Percentiles rank a stretch among this genome's conserved stretches.
phyloP scores from a whole-genome alignment of 2,888 invertebrate genomes.

The Xestia xanthographa region DNA sequence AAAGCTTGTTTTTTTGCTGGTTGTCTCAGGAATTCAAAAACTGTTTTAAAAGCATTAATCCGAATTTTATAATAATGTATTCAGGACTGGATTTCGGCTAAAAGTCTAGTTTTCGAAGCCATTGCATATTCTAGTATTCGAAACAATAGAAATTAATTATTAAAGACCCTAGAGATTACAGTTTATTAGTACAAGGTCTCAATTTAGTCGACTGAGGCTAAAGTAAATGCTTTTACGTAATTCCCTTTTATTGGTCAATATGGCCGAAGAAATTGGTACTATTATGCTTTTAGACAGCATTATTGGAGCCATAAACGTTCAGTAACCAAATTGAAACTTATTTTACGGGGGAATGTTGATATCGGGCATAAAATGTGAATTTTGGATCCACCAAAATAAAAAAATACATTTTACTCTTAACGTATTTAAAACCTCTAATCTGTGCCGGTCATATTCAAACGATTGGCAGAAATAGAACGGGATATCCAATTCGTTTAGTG shows the following conservation, averaged over 20 bases:
- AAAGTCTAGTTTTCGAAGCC: constrained; percentile 21
- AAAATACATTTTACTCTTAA: background rate
- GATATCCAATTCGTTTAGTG: background rate
- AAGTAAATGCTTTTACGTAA: constrained; percentile 56
- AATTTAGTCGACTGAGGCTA: constrained; percentile 45
- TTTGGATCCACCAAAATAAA: background rate
- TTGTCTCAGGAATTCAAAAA: background rate
- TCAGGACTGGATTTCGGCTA: background rate
- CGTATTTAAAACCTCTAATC: background rate
- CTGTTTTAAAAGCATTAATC: background rate
- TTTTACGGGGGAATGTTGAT: constrained; percentile 22
- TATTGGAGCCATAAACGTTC: constrained; percentile 44
- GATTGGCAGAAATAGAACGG: background rate
- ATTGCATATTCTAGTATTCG: constrained; percentile 36
- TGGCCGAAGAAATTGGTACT: constrained; percentile 40
- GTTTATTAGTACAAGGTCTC: constrained; percentile 46
- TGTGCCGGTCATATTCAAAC: background rate
- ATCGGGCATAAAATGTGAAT: constrained; percentile 18
- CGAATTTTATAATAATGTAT: background rate
- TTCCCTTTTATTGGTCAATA: constrained; percentile 58
- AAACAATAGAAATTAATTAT: constrained; percentile 53
- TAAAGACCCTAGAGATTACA: constrained; percentile 37
- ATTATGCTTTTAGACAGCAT: constrained; percentile 48
- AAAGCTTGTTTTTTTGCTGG: background rate
- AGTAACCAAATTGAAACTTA: constrained; percentile 38